phyloP scores from a whole-genome alignment of 2,797 vertebrate species.

The Myotis pilosus region DNA sequence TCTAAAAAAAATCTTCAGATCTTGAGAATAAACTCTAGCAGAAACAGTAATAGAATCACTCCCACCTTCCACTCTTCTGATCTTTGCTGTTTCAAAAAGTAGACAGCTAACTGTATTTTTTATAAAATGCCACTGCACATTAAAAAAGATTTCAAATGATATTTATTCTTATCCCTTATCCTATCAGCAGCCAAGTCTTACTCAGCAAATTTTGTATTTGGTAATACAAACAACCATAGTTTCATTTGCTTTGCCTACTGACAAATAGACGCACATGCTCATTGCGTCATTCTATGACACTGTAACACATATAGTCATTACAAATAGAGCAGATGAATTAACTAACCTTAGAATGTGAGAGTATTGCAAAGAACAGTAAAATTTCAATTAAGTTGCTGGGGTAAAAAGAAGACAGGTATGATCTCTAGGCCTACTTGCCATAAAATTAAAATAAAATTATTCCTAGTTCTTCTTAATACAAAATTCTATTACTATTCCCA shows the following conservation, averaged over 20 bases:
- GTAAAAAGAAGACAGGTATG: background rate
- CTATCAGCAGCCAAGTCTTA: constrained; percentile 23
- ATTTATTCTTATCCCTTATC: constrained; percentile 49
- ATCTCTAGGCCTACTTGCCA: background rate
- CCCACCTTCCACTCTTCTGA: constrained; percentile 25
- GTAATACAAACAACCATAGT: background rate
- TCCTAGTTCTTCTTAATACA: constrained; percentile 1
- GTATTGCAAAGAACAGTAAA: constrained; percentile 18
- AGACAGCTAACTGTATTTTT: constrained; percentile 11
- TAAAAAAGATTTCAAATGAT: constrained; percentile 44
- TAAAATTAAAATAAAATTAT: constrained; percentile 35
- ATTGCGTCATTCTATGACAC: background rate
- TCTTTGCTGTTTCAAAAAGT: constrained; percentile 50
- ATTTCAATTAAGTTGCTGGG: background rate
- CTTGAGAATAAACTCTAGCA: constrained; percentile 16
- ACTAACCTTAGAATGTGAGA: background rate
- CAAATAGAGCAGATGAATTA: constrained; percentile 10
- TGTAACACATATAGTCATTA: background rate
- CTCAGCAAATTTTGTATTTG: constrained; percentile 39
- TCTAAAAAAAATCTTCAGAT: constrained; percentile 40
- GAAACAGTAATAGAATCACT: constrained; percentile 35
- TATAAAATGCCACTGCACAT: constrained; percentile 19
- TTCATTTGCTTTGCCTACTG: constrained; percentile 33
- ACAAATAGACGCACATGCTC: background rate
- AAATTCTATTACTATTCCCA: constrained; percentile 15